Evolutionary conservation across 2,797 vertebrate species (phyloP).

Genomic region (Synanceia verrucosa): DNA sequence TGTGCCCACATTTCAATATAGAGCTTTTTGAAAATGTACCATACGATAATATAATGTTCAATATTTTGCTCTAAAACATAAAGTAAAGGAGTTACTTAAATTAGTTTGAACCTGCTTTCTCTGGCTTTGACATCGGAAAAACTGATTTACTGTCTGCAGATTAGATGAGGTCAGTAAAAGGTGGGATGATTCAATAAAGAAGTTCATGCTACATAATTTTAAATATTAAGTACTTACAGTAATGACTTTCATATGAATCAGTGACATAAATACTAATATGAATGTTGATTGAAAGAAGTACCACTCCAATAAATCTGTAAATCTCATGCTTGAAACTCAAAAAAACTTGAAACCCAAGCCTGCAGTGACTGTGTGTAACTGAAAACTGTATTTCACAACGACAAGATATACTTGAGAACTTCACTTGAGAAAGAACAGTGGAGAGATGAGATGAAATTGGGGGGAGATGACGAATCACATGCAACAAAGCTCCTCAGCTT

Average conservation of each 20-base stretch:
- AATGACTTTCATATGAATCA: neutral
- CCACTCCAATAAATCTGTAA: too few species aligned
- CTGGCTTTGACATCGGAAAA: neutral
- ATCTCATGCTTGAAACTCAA: too few species aligned
- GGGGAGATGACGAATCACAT: neutral
- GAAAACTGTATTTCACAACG: neutral
- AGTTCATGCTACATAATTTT: too few species aligned
- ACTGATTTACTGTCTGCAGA: neutral
- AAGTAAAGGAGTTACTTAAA: neutral
- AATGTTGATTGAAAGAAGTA: too few species aligned
- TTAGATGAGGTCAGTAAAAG: neutral
- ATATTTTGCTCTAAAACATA: neutral
- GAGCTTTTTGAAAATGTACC: slow-evolving; percentile 18
- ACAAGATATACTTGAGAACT: neutral
- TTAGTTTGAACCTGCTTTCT: neutral
- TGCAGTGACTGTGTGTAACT: neutral
- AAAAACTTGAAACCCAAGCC: too few species aligned
- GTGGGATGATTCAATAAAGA: neutral
- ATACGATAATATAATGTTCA: slow-evolving; percentile 9
- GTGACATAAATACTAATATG: neutral
- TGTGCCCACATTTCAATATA: slow-evolving; percentile 36
- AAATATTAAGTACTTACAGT: neutral
- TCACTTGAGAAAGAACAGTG: neutral
- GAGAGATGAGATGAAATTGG: neutral
- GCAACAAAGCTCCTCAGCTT: too few species aligned